Evolutionary conservation across 2,888 invertebrate species (phyloP), one percentile per base, ranked within the genome.

Genomic region (Erynnis tages): DNA sequence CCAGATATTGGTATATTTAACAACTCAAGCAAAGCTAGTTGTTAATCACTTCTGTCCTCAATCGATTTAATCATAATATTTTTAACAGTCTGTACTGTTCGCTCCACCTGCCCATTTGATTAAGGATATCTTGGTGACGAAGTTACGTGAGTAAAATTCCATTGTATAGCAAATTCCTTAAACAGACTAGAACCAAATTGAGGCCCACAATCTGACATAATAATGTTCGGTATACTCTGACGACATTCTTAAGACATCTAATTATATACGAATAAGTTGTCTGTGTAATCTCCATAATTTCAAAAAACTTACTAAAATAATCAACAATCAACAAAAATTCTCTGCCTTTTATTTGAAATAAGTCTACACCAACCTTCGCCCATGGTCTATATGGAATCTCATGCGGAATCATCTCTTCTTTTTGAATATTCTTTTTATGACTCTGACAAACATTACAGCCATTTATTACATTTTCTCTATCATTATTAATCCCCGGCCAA

Each of bases 221-320:
- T 14, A n/a, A 17, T 17, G 5, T 35, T 17, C 5, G 17, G 17
- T 1, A 35, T 35, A 38, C 41, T 19, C 55, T 66, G 65, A 11
- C 13, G 16, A 8, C 54, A 8, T 35, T 35, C n/a, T 35, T 35
- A n/a, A 35, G 2, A 4, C 17, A 17, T 4, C 8, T 35, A n/a
- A 35, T 35, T 4, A 35, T 16, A 11, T 19, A 19, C 6, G 10
- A 1, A 19, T n/a, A 37, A 6, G 6, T 37, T 19, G 19, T 19
- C 2, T 37, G 10, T 19, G 6, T 16, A 10, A 37, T 5, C 5
- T 37, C 19, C 11, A 17, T n/a, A n/a, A 37, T n/a, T 17, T 37
- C 35, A 16, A 37, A 10, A 10, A 19, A 37, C n/a, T 37, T 37
- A 19, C 19, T 37, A 2, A 10, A 19, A 11, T 37, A 37, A 5